Evolutionary conservation across 2,888 invertebrate genomes (phyloP).

Genomic region (Rhogogaster chlorosoma): DNA sequence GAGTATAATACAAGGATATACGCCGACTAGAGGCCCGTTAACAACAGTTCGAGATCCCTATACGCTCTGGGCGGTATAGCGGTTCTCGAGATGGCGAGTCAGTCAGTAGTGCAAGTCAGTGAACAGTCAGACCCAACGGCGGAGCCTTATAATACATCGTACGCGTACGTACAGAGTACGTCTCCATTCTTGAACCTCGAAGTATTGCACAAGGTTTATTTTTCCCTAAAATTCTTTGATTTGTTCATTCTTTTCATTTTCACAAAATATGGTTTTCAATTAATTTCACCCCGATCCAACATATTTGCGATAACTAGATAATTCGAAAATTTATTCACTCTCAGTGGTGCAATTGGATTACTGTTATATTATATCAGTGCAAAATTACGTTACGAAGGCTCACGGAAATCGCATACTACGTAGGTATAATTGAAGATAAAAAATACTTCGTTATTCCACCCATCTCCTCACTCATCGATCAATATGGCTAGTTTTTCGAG

Average conservation of each 20-base stretch:
- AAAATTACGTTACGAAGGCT: neutral
- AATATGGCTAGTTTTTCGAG: conserved; percentile 4
- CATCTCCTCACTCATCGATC: conserved; percentile 2
- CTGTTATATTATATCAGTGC: neutral
- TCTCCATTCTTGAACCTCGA: neutral
- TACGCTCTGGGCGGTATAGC: conserved; percentile 32
- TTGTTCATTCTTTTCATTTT: neutral
- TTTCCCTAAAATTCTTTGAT: neutral
- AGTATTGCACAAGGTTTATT: neutral
- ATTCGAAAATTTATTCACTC: neutral
- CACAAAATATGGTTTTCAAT: too few species aligned
- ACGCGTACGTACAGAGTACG: neutral
- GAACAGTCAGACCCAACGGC: conserved; percentile 44
- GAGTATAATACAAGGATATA: conserved; percentile 28
- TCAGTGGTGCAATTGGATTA: neutral
- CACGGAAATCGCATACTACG: neutral
- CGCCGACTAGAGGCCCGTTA: conserved; percentile 7
- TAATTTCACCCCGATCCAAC: neutral
- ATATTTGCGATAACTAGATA: neutral
- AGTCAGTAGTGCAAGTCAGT: conserved; percentile 50
- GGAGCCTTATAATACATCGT: neutral
- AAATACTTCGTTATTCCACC: neutral
- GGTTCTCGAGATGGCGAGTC: neutral
- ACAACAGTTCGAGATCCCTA: neutral
- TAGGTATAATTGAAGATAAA: neutral